Percentiles rank a stretch among this genome's conserved stretches.
Conservation (phyloP, 2,797 vertebrate species). For the Sparus aurata region DNA sequence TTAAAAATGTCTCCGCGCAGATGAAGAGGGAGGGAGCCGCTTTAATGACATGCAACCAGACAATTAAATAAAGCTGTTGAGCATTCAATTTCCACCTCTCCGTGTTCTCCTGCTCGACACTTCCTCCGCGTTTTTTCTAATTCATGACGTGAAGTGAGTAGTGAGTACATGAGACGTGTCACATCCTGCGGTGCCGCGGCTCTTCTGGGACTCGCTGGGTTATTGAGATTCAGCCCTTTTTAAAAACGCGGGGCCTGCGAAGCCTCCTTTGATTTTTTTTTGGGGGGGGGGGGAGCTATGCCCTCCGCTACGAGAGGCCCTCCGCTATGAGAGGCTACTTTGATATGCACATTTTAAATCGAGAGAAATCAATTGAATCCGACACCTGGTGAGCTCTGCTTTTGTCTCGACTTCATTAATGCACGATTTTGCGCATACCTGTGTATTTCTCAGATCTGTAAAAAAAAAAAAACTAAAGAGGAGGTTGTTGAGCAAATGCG, state of each 20-base stretch:
- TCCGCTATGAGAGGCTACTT: conserved; percentile 54
- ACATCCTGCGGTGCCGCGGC: conserved; percentile 16
- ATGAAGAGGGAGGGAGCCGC: conserved; percentile 56
- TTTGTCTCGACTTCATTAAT: conserved; percentile 45
- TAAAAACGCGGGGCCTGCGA: conserved; percentile 27
- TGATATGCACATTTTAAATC: conserved; percentile 69
- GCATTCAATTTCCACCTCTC: conserved; percentile 59
- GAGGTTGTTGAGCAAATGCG: neutral
- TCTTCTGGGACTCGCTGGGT: conserved; percentile 29
- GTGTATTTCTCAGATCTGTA: conserved; percentile 12
- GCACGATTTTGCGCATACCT: conserved; percentile 20
- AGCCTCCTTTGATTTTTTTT: conserved; percentile 60
- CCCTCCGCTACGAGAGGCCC: conserved; percentile 46
- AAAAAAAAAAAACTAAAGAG: too few species aligned
- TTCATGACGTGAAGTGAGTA: neutral
- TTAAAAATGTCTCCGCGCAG: conserved; percentile 61
- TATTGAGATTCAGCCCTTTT: conserved; percentile 59
- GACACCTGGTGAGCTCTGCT: conserved; percentile 41
- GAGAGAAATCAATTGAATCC: conserved; percentile 60
- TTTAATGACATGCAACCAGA: conserved; percentile 65
- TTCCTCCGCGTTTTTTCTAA: neutral
- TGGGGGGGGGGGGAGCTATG: conserved; percentile 27
- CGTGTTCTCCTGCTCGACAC: neutral
- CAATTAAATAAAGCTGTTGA: conserved; percentile 76
- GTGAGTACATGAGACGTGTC: conserved; percentile 36